A percentile compares a stretch with the other conserved stretches of the same genome.
Evolutionary conservation across 2,888 invertebrate genomes (phyloP).

Genomic region (Agrotis segetum): DNA sequence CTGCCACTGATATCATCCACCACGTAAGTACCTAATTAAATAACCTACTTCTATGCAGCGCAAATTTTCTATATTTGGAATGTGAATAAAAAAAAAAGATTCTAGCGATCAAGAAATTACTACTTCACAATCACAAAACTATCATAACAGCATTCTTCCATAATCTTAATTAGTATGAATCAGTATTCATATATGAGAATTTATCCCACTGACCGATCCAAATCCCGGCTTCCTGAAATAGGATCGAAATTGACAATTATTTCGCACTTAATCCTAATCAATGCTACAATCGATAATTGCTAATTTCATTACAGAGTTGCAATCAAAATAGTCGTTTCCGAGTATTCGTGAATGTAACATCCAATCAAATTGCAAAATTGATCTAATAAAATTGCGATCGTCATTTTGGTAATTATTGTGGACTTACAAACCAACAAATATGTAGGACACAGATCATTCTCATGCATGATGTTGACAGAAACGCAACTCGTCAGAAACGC

Average conservation of each 20-base stretch:
- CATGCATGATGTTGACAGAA: too few species aligned
- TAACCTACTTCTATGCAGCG: not conserved
- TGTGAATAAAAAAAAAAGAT: too few species aligned
- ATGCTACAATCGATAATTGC: slow-evolving; percentile 21
- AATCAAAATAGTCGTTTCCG: slow-evolving; percentile 32
- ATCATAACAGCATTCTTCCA: not conserved
- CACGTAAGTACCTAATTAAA: slow-evolving; percentile 83
- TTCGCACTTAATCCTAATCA: slow-evolving; percentile 17
- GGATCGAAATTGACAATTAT: slow-evolving; percentile 8
- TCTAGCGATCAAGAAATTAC: not conserved
- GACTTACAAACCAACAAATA: slow-evolving; percentile 9
- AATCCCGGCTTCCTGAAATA: slow-evolving; percentile 5
- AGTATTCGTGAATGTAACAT: slow-evolving; percentile 16
- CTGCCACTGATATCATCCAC: slow-evolving; percentile 94
- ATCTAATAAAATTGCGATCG: slow-evolving; percentile 35
- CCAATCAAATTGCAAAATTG: slow-evolving; percentile 69
- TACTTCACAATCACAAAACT: not conserved
- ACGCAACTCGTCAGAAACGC: too few species aligned
- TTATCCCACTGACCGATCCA: not conserved
- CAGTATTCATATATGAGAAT: slow-evolving; percentile 5
- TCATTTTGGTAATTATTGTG: slow-evolving; percentile 4
- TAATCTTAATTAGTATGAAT: slow-evolving; percentile 3
- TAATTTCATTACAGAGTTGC: slow-evolving; percentile 27
- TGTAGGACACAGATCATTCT: too few species aligned
- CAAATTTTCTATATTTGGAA: not conserved